A percentile compares a stretch with the other conserved stretches of the same genome.
Evolutionary conservation across 2,113 vertebrate species (phyloP).

Genomic region (Galeopterus variegatus): DNA sequence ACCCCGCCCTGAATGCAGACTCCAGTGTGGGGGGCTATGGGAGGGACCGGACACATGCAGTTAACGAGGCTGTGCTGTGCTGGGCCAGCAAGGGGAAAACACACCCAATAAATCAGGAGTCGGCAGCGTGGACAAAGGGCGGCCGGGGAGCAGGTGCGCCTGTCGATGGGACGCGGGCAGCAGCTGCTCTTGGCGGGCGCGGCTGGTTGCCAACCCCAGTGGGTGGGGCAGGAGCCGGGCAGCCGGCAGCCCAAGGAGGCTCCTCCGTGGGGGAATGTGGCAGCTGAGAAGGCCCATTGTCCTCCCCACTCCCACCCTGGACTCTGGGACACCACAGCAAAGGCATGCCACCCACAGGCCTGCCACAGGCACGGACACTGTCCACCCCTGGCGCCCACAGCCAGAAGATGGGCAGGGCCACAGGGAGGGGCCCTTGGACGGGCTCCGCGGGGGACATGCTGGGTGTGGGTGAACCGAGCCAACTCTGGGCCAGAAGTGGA

Average conservation of each 20-base stretch:
- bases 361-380: not conserved
- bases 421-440: not conserved
- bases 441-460: too few relatives aligned
- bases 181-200: conserved; percentile 89
- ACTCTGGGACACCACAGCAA: not conserved
- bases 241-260: conserved; percentile 83
- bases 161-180: conserved; percentile 92
- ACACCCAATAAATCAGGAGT: conserved; percentile 90
- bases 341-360: not conserved
- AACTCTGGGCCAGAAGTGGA: not conserved
- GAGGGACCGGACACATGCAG: conserved; percentile 82
- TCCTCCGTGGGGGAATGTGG: conserved; percentile 79
- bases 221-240: conserved; percentile 60
- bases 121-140: conserved; percentile 90
- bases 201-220: conserved; percentile 74
- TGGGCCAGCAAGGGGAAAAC: conserved; percentile 83
- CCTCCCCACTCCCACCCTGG: not conserved
- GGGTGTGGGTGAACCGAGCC: too few relatives aligned
- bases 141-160: conserved; percentile 96
- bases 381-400: not conserved
- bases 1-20: too few relatives aligned
- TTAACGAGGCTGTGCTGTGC: conserved; percentile 81
- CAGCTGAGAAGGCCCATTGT: conserved; percentile 92
- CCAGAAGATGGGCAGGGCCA: not conserved
- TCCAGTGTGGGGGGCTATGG: conserved; percentile 57